Evolutionary conservation across 2,113 vertebrate species (phyloP).

Genomic region (Pluvialis apricaria): DNA sequence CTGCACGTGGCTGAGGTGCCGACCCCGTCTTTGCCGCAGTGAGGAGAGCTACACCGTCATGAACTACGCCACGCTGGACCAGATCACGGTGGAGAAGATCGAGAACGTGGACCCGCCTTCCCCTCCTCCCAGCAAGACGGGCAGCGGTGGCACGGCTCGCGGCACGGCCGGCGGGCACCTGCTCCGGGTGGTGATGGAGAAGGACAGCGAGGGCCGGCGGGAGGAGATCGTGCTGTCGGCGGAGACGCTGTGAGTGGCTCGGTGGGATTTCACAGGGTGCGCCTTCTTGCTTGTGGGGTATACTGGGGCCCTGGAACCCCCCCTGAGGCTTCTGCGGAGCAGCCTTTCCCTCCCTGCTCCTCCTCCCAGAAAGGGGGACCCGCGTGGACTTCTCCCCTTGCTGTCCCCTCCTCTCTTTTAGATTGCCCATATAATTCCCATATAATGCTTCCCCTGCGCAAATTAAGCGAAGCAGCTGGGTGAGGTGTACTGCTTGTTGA

Average conservation of each 20-base stretch:
- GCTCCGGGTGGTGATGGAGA: slow-evolving; percentile 82
- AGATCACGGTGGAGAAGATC: slow-evolving; percentile 75
- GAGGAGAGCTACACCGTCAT: slow-evolving; percentile 88
- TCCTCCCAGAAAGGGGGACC: background rate
- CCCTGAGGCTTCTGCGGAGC: background rate
- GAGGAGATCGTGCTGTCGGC: slow-evolving; percentile 80
- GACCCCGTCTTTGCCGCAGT: slow-evolving; percentile 29
- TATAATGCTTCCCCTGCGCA: background rate
- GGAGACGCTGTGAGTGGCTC: slow-evolving; percentile 79
- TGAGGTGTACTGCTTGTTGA: rapidly evolving
- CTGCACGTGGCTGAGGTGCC: rapidly evolving
- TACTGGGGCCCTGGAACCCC: background rate
- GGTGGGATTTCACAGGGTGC: rapidly evolving
- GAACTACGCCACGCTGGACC: slow-evolving; percentile 86
- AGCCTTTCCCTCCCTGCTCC: rapidly evolving
- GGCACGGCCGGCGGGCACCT: slow-evolving; percentile 32
- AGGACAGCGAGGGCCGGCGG: slow-evolving; percentile 82
- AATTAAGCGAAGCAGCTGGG: background rate
- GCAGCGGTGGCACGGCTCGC: background rate
- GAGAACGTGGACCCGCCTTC: slow-evolving; percentile 61
- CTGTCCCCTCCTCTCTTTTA: background rate
- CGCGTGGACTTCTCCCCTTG: background rate
- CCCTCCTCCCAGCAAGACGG: background rate
- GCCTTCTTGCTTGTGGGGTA: rapidly evolving
- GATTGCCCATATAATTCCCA: rapidly evolving